Evolutionary conservation across 2,797 vertebrate genomes (phyloP).

Genomic region (Chelmon rostratus): DNA sequence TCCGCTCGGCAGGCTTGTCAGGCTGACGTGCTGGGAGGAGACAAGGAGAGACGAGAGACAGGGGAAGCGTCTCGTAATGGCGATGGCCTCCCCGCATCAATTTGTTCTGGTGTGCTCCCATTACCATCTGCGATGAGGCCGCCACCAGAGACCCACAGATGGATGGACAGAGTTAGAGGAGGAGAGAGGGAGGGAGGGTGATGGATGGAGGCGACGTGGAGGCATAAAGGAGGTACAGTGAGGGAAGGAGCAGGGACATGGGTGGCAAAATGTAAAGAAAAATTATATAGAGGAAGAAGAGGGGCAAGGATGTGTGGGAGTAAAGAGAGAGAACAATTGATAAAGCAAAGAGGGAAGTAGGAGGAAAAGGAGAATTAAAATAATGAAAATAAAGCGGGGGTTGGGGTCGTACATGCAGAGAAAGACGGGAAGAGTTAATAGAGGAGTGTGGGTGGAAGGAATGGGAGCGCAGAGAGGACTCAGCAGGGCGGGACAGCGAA

Average conservation of each 20-base stretch:
- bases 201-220: conserved; percentile 46
- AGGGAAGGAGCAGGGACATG: not conserved
- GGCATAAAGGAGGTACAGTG: conserved; percentile 3
- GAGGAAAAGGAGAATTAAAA: conserved; percentile 5
- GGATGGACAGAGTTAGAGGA: conserved; percentile 57
- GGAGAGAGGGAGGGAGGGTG: conserved; percentile 42
- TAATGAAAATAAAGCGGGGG: not conserved
- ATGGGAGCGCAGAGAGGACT: conserved; percentile 40
- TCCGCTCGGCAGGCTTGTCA: conserved; percentile 34
- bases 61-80: conserved; percentile 47
- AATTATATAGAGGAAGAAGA: not conserved
- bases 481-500: conserved; percentile 38
- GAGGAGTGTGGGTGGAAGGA: conserved; percentile 65
- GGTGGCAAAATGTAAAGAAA: not conserved
- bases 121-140: conserved; percentile 71
- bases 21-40: conserved; percentile 52
- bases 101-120: conserved; percentile 66
- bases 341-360: not conserved
- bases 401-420: conserved; percentile 27
- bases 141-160: conserved; percentile 69
- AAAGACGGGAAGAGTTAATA: conserved; percentile 24
- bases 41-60: conserved; percentile 48
- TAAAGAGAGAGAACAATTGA: not conserved
- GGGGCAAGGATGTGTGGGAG: not conserved
- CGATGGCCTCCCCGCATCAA: conserved; percentile 57